Evolutionary conservation across 1,140 invertebrate genomes (phyloP).

Genomic region (Adelges cooleyi): DNA sequence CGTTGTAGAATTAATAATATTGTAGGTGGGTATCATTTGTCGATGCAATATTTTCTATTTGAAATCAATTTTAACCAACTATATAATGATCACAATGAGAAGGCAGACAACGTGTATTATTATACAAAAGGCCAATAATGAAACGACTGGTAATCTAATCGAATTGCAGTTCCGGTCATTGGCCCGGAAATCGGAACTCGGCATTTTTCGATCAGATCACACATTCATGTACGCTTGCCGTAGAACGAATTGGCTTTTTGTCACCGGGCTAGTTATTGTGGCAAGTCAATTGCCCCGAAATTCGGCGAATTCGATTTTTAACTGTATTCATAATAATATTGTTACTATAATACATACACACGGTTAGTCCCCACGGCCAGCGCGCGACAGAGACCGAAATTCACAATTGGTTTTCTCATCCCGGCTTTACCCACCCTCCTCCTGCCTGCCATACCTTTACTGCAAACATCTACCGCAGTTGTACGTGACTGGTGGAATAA

Average conservation of each 20-base stretch:
- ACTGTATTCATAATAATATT: no score
- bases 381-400: no score
- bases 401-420: no score
- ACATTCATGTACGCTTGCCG: neutral
- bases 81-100: neutral
- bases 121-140: slow-evolving; percentile 10
- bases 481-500: no score
- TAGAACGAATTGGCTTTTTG: slow-evolving; percentile 20
- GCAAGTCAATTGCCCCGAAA: no score
- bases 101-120: neutral
- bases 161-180: slow-evolving; percentile 25
- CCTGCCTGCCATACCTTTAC: no score
- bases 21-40: neutral
- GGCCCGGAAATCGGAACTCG: slow-evolving; percentile 21
- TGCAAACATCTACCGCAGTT: no score
- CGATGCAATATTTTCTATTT: neutral
- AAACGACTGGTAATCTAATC: slow-evolving; percentile 19
- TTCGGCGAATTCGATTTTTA: no score
- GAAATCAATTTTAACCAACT: neutral
- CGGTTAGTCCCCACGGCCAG: no score
- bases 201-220: neutral
- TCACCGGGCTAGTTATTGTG: neutral
- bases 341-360: no score
- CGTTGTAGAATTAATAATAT: neutral
- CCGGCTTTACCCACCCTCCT: no score